phyloP scores from a whole-genome alignment of 2,888 invertebrate genomes.

The Lithophane ornitopus region DNA sequence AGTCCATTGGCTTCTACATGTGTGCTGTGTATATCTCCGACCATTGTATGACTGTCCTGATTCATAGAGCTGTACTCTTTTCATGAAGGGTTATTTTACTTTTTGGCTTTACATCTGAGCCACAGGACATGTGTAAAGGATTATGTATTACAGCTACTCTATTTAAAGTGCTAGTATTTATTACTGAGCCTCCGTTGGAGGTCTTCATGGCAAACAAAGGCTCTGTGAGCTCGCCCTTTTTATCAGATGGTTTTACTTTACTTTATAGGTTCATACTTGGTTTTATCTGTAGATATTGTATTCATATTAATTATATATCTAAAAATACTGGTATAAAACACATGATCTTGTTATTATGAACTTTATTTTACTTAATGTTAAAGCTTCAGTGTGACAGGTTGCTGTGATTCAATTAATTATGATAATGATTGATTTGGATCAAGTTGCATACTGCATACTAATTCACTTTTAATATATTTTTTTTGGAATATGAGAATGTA shows the following conservation, averaged over 20 bases:
- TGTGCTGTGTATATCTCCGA: background rate
- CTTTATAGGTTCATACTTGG: conserved; percentile 23
- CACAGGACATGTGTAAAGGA: conserved; percentile 38
- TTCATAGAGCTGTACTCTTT: conserved; percentile 41
- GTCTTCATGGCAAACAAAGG: conserved; percentile 51
- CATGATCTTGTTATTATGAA: conserved; percentile 11
- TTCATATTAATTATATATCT: conserved; percentile 10
- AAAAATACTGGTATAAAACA: background rate
- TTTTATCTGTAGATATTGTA: conserved; percentile 17
- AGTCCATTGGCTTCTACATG: conserved; percentile 32
- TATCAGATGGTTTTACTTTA: background rate
- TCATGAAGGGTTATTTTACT: conserved; percentile 34
- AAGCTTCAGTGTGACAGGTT: conserved; percentile 20
- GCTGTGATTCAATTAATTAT: conserved; percentile 15
- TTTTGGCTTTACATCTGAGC: conserved; percentile 31
- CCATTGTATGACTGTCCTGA: conserved; percentile 37
- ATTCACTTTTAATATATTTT: conserved; percentile 3
- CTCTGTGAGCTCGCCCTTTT: conserved; percentile 1
- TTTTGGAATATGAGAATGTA: conserved; percentile 11
- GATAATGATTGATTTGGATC: background rate
- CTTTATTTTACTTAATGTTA: background rate
- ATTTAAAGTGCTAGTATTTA: conserved; percentile 52
- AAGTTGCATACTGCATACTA: conserved; percentile 8
- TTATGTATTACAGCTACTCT: conserved; percentile 35
- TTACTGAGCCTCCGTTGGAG: conserved; percentile 55